Evolutionary conservation across 35 echinoderm and acorn worm genomes (phyloP).

Genomic region (Ptychodera flava): DNA sequence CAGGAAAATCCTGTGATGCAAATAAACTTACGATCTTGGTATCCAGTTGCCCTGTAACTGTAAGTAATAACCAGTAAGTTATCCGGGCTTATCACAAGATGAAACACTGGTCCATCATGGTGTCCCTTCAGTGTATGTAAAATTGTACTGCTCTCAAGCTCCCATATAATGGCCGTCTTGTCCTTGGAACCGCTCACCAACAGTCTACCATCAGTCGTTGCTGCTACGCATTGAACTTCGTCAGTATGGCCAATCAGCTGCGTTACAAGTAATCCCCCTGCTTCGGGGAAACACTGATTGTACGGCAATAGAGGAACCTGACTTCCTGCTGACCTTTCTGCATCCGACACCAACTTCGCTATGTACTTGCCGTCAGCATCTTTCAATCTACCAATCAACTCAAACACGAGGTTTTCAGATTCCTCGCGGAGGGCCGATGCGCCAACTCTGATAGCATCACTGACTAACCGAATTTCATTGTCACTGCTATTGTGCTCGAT

Average conservation of each 20-base stretch:
- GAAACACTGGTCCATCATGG: slow-evolving; percentile 20
- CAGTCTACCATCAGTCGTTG: slow-evolving; percentile 8
- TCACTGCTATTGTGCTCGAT: too few relatives aligned
- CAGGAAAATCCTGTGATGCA: too few relatives aligned
- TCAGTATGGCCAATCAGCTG: slow-evolving; percentile 29
- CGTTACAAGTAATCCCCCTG: slow-evolving; percentile 34
- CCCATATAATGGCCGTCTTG: slow-evolving; percentile 26
- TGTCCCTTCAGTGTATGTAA: slow-evolving; percentile 24
- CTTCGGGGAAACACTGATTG: slow-evolving; percentile 23
- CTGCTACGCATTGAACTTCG: slow-evolving; percentile 16
- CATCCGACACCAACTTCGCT: too few relatives aligned
- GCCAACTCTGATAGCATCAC: too few relatives aligned
- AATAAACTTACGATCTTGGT: too few relatives aligned
- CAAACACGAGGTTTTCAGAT: too few relatives aligned
- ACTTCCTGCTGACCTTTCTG: not conserved
- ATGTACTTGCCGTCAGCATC: too few relatives aligned
- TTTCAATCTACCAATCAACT: too few relatives aligned
- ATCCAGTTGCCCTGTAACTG: slow-evolving; percentile 19
- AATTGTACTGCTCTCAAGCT: slow-evolving; percentile 15
- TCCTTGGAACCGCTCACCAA: slow-evolving; percentile 27
- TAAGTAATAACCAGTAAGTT: slow-evolving; percentile 17
- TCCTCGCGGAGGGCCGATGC: too few relatives aligned
- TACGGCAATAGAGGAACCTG: not conserved
- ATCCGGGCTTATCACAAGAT: slow-evolving; percentile 19
- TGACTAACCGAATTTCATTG: too few relatives aligned